Base-by-base conservation (phyloP, 1,140 invertebrate genomes). In the Calephelis virginiensis region DNA sequence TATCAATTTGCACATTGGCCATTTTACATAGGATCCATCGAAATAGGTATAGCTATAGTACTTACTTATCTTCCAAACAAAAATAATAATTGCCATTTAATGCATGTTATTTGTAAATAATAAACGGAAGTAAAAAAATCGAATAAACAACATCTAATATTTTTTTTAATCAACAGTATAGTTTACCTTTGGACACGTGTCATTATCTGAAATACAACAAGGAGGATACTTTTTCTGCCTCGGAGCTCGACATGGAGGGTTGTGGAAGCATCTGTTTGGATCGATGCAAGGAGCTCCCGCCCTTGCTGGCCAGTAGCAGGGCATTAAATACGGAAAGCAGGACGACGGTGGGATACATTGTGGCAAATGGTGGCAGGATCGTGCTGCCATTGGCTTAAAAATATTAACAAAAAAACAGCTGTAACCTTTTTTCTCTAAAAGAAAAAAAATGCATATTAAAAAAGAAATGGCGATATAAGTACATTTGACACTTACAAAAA, bases 301-400 rank as follows among this genome's bases (percentile, higher is more conserved):
- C 7, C 85, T 63, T 0, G 82, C 73, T 0, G 86, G 88, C 86
- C 86, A 89, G 74, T 71, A 90, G 63, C 87, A 90, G 5, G 85
- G 87, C 85, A 87, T 86, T 14, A 90, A 68, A 66, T 85, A 87
- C 0, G 87, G 87, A 50, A 86, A 90, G 64, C 82, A 83, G 0
- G 81, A 76, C 0, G 83, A 82, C 1, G 87, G 85, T 0, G 85
- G 85, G 0, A 81, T 43, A 64, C 87, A 90, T 8, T 66, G 77
- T 0, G 87, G 87, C 6, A 70, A 37, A 64, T 90, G 87, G 62
- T 79, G 74, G 70, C 87, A 90, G 11, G 79, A 72, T 8, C 85
- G 75, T 8, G 83, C 81, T 63, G 78, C 75, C 63, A 82, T 38
- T 10, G 87, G 87, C 87, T 87, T 28, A 28, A 28, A 28, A 28